phyloP scores from a whole-genome alignment of 2,888 invertebrate species.

The Dryadula phaetusa region DNA sequence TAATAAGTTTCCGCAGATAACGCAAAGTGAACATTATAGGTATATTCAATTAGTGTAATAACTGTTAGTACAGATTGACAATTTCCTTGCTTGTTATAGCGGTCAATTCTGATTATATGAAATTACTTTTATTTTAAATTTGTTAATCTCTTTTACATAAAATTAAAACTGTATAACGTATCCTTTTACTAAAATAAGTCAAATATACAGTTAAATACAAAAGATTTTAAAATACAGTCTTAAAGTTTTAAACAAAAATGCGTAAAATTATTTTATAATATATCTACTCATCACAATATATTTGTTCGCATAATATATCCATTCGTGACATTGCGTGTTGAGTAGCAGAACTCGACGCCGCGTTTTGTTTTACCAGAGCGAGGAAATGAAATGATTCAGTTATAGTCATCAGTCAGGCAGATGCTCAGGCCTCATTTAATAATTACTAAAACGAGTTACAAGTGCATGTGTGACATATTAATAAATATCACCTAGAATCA shows the following conservation, averaged over 20 bases:
- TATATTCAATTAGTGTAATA: conserved; percentile 36
- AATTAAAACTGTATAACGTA: not conserved
- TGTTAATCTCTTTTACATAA: not conserved
- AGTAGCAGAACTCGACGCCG: too few relatives aligned
- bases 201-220: too few relatives aligned
- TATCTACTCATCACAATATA: too few relatives aligned
- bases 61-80: conserved; percentile 29
- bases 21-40: conserved; percentile 50
- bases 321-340: too few relatives aligned
- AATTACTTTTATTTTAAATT: not conserved
- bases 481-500: conserved; percentile 31
- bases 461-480: not conserved
- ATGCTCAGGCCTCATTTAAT: not conserved
- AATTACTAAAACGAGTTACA: not conserved
- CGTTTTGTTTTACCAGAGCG: too few relatives aligned
- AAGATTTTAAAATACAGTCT: too few relatives aligned
- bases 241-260: too few relatives aligned
- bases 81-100: not conserved
- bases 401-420: too few relatives aligned
- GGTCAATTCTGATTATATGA: not conserved
- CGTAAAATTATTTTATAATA: too few relatives aligned
- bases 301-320: too few relatives aligned
- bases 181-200: too few relatives aligned
- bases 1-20: conserved; percentile 78
- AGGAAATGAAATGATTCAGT: too few relatives aligned